Base-by-base conservation (phyloP, 2,797 vertebrate genomes). In the Crocidura indochinensis region DNA sequence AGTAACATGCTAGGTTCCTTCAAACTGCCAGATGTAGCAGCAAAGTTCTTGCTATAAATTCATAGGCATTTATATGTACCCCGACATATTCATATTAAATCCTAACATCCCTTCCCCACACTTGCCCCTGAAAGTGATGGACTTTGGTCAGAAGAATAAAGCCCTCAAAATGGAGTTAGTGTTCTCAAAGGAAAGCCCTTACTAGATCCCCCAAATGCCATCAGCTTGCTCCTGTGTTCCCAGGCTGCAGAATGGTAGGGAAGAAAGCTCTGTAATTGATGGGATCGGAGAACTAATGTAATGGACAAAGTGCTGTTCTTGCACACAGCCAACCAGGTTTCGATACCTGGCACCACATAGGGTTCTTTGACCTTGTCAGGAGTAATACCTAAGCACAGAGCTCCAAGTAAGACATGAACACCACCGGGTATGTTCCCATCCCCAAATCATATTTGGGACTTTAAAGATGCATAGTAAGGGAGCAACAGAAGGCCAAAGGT, bases 201-300 rank as follows among this genome's bases (percentile, higher is more conserved):
- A 80, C 27, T 10, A 80, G 51, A 62, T 49, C 74, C n/a, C 1
- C 1, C 83, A 68, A 29, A 60, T 60, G n/a, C 17, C 20, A 56
- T 47, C 8, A 1, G 26, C 68, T 84, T 60, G 24, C 74, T 38
- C 80, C 79, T 68, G 56, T 27, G 17, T n/a, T 56, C 8, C 27
- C 26, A 71, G 29, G 19, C 14, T 71, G 46, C 67, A 79, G 38
- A 72, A 67, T 67, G 7, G 2, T 31, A 31, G 71, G 49, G 64
- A 84, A 74, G 47, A 38, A 65, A 47, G 49, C 67, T 47, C n/a
- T 88, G 86, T 60, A 60, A 47, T 73, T 74, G 38, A n/a, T 79
- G 60, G 64, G 46, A 17, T 17, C 11, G 17, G 51, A 53, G 51
- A 53, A 53, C 51, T 53, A 53, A 17, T 53, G 17, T 17, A 53